Evolutionary conservation across 1,140 invertebrate species (phyloP), one percentile per base, ranked within the genome.

Genomic region (Saccostrea echinata): DNA sequence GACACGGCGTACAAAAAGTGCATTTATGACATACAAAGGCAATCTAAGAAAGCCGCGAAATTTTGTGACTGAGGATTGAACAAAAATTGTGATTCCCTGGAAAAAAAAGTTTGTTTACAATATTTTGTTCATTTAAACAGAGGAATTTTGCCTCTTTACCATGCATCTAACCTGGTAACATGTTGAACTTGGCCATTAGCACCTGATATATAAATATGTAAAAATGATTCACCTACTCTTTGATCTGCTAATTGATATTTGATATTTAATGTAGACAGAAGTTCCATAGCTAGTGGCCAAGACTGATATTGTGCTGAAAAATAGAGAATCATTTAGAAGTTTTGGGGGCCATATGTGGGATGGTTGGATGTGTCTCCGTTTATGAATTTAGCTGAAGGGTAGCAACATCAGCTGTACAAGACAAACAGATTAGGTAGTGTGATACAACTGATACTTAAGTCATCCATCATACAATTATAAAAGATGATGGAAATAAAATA

Each of bases 211-310:
- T 43, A 33, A 76, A 76, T 76, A 24, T 30, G 68, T 30, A 27
- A 27, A 61, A 61, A 76, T 12, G n/a, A 13, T 33, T 33, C 27
- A 2, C 11, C 9, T 35, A 33, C 68, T 76, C 68, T 76, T 76
- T 76, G 68, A 76, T 76, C 68, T 76, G 12, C 18, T 76, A 76
- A 76, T 76, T 76, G 30, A 76, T 33, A 30, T 33, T 76, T 30
- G 68, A 76, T 76, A 76, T 33, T 30, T 30, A 30, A 76, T 76
- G 13, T 76, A 76, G 24, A 76, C 30, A 76, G 27, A 27, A 13
- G 27, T 27, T 76, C 16, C 1, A 33, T 16, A 30, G 68, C 68
- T 76, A 76, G 68, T 76, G 68, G 68, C 68, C 68, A 76, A 8
- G 27, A 76, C 24, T 76, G 27, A 76, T 33, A 76, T 16, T 2